Conservation (phyloP, 2,113 vertebrate genomes). For the Taxidea taxus region DNA sequence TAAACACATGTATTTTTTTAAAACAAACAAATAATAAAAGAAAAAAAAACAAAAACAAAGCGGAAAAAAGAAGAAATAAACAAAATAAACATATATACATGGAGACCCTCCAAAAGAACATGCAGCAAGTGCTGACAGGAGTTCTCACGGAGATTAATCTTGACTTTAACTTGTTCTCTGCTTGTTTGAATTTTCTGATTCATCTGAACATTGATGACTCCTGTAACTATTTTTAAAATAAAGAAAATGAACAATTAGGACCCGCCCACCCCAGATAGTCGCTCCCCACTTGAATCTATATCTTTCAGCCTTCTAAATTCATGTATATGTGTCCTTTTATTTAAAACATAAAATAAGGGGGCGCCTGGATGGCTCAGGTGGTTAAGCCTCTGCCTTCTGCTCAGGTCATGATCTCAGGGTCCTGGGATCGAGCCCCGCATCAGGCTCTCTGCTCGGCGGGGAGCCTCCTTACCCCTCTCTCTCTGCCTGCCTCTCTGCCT, state of each 20-base stretch:
- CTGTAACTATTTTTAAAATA: neutral
- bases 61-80: no score
- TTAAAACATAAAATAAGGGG: neutral
- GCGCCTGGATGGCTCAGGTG: neutral
- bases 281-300: neutral
- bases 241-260: neutral
- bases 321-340: neutral
- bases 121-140: fast-evolving
- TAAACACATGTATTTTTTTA: fast-evolving
- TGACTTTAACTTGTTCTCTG: neutral
- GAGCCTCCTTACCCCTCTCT: no score
- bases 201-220: neutral
- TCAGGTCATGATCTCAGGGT: no score
- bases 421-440: no score
- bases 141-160: neutral
- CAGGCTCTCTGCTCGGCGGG: no score
- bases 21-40: no score
- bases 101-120: neutral
- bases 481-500: no score
- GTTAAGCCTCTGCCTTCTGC: no score
- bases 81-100: no score
- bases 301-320: neutral
- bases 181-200: neutral
- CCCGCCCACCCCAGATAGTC: neutral
- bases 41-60: no score